Conservation (phyloP, 2,888 invertebrate species). For the Embidobia sp. region DNA sequence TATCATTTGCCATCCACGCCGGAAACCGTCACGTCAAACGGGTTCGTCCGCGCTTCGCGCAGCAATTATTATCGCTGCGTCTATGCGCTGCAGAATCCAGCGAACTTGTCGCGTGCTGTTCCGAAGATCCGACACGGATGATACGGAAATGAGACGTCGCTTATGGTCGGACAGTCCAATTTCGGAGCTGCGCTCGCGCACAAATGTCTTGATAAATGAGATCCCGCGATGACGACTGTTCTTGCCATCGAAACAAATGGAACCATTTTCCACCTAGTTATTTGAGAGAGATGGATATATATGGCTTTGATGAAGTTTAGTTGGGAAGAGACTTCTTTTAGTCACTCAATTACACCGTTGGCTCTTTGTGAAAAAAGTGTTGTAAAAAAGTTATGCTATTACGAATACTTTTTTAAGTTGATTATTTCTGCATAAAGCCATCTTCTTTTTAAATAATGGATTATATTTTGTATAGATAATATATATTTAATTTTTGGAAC, state of each 20-base stretch:
- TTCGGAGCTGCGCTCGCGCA: neutral
- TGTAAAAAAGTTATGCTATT: too few relatives aligned
- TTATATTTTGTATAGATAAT: too few relatives aligned
- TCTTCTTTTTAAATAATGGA: too few relatives aligned
- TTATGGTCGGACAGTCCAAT: constrained; percentile 22
- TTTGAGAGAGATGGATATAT: too few relatives aligned
- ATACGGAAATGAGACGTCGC: constrained; percentile 23
- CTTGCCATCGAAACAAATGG: neutral
- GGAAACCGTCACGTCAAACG: constrained; percentile 49
- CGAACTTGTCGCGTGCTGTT: neutral
- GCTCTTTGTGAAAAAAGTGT: too few relatives aligned
- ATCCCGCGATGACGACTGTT: neutral
- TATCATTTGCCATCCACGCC: constrained; percentile 48
- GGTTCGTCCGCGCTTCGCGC: constrained; percentile 28
- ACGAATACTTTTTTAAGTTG: too few relatives aligned
- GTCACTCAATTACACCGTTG: too few relatives aligned
- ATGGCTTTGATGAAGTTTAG: too few relatives aligned
- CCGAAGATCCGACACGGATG: neutral
- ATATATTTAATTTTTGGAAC: too few relatives aligned
- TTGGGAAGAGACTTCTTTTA: too few relatives aligned
- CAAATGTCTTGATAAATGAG: constrained; percentile 9
- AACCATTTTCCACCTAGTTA: neutral
- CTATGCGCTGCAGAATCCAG: constrained; percentile 20
- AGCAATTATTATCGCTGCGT: constrained; percentile 58
- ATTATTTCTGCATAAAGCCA: too few relatives aligned